phyloP scores from a whole-genome alignment of 2,113 vertebrate genomes.

The Pachyramphus minor region DNA sequence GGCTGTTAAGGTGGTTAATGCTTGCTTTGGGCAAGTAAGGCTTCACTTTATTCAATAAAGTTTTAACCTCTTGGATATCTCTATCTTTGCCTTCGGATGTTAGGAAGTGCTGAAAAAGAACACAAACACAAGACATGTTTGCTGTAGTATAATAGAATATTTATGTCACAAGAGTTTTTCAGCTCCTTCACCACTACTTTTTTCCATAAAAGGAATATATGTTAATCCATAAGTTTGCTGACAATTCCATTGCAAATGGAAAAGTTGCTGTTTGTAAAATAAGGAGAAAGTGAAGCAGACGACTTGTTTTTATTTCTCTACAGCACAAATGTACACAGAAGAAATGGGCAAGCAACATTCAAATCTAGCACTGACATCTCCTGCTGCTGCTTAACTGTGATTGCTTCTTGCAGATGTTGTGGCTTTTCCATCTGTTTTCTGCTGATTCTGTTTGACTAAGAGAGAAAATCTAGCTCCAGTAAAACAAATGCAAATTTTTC shows the following conservation, averaged over 20 bases:
- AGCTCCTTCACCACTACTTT: background rate
- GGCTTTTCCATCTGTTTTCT: background rate
- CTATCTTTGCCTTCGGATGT: constrained; percentile 77
- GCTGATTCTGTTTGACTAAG: background rate
- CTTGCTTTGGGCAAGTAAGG: constrained; percentile 75
- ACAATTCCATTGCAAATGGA: background rate
- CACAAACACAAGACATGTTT: background rate
- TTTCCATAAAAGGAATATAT: background rate
- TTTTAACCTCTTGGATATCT: constrained; percentile 78
- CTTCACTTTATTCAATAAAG: constrained; percentile 72
- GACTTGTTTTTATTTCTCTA: background rate
- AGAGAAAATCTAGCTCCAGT: background rate
- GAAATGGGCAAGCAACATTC: background rate
- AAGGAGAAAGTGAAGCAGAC: background rate
- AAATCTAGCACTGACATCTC: background rate
- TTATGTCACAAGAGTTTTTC: background rate
- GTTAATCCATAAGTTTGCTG: background rate
- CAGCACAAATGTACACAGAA: background rate
- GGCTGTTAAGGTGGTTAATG: constrained; percentile 72
- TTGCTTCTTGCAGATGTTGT: background rate
- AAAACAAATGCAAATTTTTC: background rate
- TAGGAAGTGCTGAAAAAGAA: constrained; percentile 79
- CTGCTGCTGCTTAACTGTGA: background rate
- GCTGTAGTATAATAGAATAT: background rate
- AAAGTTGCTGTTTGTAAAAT: background rate